Evolutionary conservation across 1,140 invertebrate genomes (phyloP), one percentile per base, ranked within the genome.

Genomic region (Berghia stephanieae): DNA sequence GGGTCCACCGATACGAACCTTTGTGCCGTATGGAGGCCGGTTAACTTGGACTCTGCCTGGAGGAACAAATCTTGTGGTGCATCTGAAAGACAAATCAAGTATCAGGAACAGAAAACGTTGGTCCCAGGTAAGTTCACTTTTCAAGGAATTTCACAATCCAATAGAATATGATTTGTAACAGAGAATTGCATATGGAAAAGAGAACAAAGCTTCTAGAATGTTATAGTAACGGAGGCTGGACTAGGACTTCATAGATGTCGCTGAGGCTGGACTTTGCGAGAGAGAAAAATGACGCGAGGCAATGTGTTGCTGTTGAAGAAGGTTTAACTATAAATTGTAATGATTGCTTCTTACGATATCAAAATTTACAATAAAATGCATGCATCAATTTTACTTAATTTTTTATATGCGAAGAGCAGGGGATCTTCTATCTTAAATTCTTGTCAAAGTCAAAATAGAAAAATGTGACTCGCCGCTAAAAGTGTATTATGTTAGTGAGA

Each of bases 31-130:
- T 82, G 98, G 98, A 16, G 98, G 98, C 67, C 90, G 96, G 76
- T 90, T 99, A 38, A 93, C 95, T 0, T 99, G 97, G 96, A 95
- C 94, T 0, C 90, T 99, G 34, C 98, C 98, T 0, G 98, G 98
- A 55, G 98, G 97, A 89, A 99, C 97, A 1, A 97, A 97, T 88
- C 95, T 99, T 92, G 95, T 98, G 75, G 96, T 96, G 43, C 98
- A 99, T 89, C 90, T 99, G 73, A 99, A 99, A 89, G 97, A 99
- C 87, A 99, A 99, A 87, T 93, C 93, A 84, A 96, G 96, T 84
- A 99, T 99, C 87, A 92, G 98, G 86, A 96, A 98, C 91, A 94
- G 96, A 84, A 91, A 91, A 81, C 78, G 90, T 70, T 91, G 90
- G 90, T 89, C 88, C 72, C 90, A 90, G 85, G 89, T 88, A 46